phyloP scores from a whole-genome alignment of 2,797 vertebrate species.

The Acomys russatus region DNA sequence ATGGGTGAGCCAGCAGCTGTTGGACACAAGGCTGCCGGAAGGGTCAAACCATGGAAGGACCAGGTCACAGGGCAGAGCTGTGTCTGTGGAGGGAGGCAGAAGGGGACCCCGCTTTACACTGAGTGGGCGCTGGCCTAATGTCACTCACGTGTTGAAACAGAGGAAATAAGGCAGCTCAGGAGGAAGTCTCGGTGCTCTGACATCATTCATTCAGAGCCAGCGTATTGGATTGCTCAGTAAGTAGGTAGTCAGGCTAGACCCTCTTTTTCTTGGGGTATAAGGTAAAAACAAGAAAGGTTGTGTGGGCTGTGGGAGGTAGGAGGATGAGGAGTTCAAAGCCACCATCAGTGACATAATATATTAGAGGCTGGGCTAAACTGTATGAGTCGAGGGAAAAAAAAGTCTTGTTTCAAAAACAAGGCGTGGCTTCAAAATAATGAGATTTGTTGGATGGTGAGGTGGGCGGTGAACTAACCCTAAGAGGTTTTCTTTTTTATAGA shows the following conservation, averaged over 20 bases:
- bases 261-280: conserved; percentile 61
- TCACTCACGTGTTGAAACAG: background rate
- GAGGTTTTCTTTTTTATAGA: background rate
- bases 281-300: conserved; percentile 56
- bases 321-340: background rate
- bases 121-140: background rate
- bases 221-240: conserved; percentile 22
- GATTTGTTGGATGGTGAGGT: background rate
- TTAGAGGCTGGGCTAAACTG: background rate
- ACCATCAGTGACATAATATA: background rate
- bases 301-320: background rate
- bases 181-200: conserved; percentile 51
- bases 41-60: background rate
- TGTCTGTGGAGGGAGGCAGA: background rate
- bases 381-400: background rate
- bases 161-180: background rate
- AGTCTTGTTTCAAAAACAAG: background rate
- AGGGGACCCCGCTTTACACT: background rate
- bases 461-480: background rate
- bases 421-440: conserved; percentile 54
- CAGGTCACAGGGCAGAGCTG: background rate
- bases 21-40: background rate
- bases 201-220: conserved; percentile 34
- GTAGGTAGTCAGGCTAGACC: conserved; percentile 67
- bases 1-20: background rate